Percentiles rank a stretch among this genome's conserved stretches.
Evolutionary conservation across 2,888 invertebrate genomes (phyloP).

Genomic region (Chrysina gloriosa): DNA sequence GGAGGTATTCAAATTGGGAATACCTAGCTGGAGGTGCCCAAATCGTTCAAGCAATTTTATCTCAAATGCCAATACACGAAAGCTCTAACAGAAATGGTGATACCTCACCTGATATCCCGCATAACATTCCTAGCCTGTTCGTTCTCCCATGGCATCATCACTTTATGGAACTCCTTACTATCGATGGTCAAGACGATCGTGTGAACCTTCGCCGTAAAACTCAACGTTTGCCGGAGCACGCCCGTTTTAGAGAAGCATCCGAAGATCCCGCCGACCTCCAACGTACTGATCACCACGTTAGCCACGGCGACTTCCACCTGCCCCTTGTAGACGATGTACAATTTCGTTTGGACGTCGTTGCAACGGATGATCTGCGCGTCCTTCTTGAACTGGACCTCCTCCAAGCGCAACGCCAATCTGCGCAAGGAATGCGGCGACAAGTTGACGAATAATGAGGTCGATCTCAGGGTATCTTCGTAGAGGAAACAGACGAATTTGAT

Average conservation of each 20-base stretch:
- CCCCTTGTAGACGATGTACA: constrained; percentile 50
- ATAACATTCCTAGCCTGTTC: constrained; percentile 25
- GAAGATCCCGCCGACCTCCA: constrained; percentile 39
- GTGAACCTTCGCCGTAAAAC: constrained; percentile 43
- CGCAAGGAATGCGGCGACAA: constrained; percentile 27
- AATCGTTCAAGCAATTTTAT: too few relatives aligned
- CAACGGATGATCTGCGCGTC: constrained; percentile 51
- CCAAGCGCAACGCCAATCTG: constrained; percentile 16
- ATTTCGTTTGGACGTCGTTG: constrained; percentile 51
- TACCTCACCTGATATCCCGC: constrained; percentile 25
- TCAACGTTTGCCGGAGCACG: constrained; percentile 41
- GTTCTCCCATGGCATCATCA: constrained; percentile 48
- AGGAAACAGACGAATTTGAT: constrained; percentile 32
- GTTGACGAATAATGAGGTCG: constrained; percentile 31
- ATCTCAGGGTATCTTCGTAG: constrained; percentile 29
- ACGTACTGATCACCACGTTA: constrained; percentile 17
- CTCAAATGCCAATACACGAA: too few relatives aligned
- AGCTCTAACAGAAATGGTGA: too few relatives aligned
- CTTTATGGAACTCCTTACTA: constrained; percentile 57
- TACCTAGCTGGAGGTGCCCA: too few relatives aligned
- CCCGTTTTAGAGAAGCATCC: constrained; percentile 31
- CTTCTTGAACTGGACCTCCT: constrained; percentile 47
- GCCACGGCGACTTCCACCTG: constrained; percentile 28
- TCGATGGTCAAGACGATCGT: constrained; percentile 42
- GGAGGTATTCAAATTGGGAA: too few relatives aligned